Percentiles rank a stretch among this genome's conserved stretches.
Conservation (phyloP, 2,113 vertebrate genomes). For the Cebus imitator region DNA sequence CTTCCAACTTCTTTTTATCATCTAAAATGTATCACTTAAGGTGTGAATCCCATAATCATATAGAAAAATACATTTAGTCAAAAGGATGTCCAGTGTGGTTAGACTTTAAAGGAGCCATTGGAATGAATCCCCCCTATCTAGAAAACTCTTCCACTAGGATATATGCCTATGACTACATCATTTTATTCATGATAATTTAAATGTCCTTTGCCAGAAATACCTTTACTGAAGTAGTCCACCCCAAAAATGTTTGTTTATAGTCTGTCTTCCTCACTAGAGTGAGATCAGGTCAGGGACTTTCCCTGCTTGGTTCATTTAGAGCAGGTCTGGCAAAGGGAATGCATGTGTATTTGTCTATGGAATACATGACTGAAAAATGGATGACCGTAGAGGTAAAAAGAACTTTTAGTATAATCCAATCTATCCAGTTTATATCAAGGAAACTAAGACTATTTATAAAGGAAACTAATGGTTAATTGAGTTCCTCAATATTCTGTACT, state of each 20-base stretch:
- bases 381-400: neutral
- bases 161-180: neutral
- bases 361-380: neutral
- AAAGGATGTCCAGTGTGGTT: neutral
- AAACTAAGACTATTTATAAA: neutral
- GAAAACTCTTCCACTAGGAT: neutral
- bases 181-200: neutral
- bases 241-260: neutral
- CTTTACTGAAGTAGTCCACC: neutral
- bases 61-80: neutral
- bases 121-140: neutral
- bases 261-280: neutral
- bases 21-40: neutral
- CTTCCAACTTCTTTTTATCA: neutral
- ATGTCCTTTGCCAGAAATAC: neutral
- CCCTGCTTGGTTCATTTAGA: neutral
- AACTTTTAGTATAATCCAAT: neutral
- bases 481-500: neutral
- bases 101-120: neutral
- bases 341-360: neutral
- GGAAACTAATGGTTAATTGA: neutral
- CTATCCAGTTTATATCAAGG: neutral
- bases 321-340: neutral
- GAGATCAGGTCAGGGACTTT: neutral
- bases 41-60: neutral